phyloP scores from a whole-genome alignment of 1,140 invertebrate species.

The Ganaspis sp. region DNA sequence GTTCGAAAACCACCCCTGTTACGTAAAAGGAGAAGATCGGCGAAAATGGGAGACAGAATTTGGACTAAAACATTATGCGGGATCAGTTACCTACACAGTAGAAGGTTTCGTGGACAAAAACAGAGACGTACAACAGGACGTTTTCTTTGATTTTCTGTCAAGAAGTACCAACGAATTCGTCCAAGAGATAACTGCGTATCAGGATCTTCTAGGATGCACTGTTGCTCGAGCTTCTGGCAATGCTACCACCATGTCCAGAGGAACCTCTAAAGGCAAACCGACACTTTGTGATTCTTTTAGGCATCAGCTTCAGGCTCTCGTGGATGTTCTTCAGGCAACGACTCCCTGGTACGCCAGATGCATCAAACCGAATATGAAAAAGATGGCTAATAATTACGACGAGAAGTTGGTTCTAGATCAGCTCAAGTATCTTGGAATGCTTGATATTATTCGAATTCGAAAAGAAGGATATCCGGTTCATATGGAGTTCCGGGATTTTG shows the following conservation, averaged over 20 bases:
- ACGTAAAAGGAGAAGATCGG: constrained; percentile 91
- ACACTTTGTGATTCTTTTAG: constrained; percentile 96
- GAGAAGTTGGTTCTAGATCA: constrained; percentile 92
- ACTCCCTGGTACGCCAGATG: constrained; percentile 97
- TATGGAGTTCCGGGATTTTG: constrained; percentile 86
- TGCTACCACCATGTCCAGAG: constrained; percentile 85
- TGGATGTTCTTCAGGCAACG: constrained; percentile 93
- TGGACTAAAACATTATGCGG: constrained; percentile 95
- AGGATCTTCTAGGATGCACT: constrained; percentile 77
- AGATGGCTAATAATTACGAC: constrained; percentile 90
- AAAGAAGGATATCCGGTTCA: constrained; percentile 96
- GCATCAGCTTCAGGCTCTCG: constrained; percentile 92
- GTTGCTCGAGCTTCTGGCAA: constrained; percentile 65
- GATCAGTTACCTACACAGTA: constrained; percentile 93
- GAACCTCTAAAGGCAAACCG: constrained; percentile 93
- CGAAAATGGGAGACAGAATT: constrained; percentile 94
- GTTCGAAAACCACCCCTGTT: constrained; percentile 90
- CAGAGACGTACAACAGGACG: constrained; percentile 94
- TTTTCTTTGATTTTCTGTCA: constrained; percentile 94
- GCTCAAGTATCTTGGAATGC: constrained; percentile 94
- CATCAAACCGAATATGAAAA: constrained; percentile 95
- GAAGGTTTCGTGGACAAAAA: constrained; percentile 99
- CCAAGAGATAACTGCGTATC: constrained; percentile 90
- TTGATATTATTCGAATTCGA: constrained; percentile 95
- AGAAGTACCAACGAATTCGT: constrained; percentile 92